Evolutionary conservation across 2,888 invertebrate species (phyloP), one percentile per base, ranked within the genome.

Genomic region (Chloromyia formosa): DNA sequence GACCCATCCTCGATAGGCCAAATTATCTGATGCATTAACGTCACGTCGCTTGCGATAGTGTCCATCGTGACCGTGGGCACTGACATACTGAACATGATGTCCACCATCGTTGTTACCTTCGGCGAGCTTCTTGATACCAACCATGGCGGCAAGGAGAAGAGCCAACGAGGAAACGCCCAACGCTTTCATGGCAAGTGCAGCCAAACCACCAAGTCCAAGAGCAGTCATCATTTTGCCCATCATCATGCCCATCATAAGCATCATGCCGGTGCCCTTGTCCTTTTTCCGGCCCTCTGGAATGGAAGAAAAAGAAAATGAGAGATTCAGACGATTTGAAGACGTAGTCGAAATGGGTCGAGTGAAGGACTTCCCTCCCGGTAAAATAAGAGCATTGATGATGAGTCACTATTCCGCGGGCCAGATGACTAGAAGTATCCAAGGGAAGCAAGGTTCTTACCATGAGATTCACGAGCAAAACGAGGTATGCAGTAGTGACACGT

Each of bases 221-320:
- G 93, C 92, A 0, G 92, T 92, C 81, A 94, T 84, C 81, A 91
- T 90, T 83, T 93, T 94, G 74, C 91, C 93, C 86, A 93, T 91
- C 92, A 93, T 91, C 77, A 93, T 80, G 0, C 91, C 92, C 79
- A 92, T 84, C 73, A 90, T 79, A 80, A 89, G 81, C 0, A 91
- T 81, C 0, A 87, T 88, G 54, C 88, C 88, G 0, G 89, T 89
- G 2, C 88, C 86, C 2, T 89, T 89, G 10, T 89, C 89, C 20
- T 89, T 89, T 80, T 89, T 90, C 71, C 91, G 86, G 10, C 89
- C 89, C 78, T 87, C 91, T 91, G 84, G 12, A 86, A 85, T 56
- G 23, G 23, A 62, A 58, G n/a, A 62, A 27, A 1, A 5, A 60
- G 1, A 16, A 35, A 35, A 35, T n/a, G n/a, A n/a, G n/a, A n/a